Evolutionary conservation across 2,797 vertebrate species (phyloP), one percentile per base, ranked within the genome.

Genomic region (Lemur catta): DNA sequence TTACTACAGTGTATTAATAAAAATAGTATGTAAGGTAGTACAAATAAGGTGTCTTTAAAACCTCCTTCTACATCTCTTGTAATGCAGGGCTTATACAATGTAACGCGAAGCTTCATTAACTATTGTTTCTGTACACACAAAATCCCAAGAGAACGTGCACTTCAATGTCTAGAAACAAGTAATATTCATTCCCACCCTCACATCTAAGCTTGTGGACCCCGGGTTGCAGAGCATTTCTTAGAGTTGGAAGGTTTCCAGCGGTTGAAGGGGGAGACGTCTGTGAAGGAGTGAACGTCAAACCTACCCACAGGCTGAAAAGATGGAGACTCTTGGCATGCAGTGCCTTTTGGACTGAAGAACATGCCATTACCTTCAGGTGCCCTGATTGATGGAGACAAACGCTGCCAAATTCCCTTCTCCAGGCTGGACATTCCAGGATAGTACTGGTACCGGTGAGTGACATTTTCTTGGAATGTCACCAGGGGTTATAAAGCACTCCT

Each of bases 381-480:
- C 94, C 78, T 90, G 96, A 96, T 22, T 69, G 96, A 93, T 71
- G 67, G 43, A n/a, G 41, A 48, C 11, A 38, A 88, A 48, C 43
- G 26, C 50, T 55, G 92, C 96, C 96, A 95, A 80, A 91, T 69
- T 81, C 72, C 48, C 0, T 46, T 57, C 72, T 74, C 59, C 59
- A 24, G 52, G 4, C 76, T 95, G 65, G 71, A 94, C 65, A 92
- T 89, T 93, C 93, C 96, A 93, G 76, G 92, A 84, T 24, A 38
- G 52, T 6, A 11, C 57, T 48, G 74, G 69, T 76, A 84, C 84
- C 3, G 0, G 18, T 35, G 92, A 94, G 59, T 96, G 96, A 94
- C 78, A 43, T 74, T 93, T 97, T 97, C 96, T 96, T 97, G 97
- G 96, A 97, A 26, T 69, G 67, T 90, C 92, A 80, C 92, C 95